Base-by-base conservation (phyloP, 2,888 invertebrate genomes). In the Tineola bisselliella region DNA sequence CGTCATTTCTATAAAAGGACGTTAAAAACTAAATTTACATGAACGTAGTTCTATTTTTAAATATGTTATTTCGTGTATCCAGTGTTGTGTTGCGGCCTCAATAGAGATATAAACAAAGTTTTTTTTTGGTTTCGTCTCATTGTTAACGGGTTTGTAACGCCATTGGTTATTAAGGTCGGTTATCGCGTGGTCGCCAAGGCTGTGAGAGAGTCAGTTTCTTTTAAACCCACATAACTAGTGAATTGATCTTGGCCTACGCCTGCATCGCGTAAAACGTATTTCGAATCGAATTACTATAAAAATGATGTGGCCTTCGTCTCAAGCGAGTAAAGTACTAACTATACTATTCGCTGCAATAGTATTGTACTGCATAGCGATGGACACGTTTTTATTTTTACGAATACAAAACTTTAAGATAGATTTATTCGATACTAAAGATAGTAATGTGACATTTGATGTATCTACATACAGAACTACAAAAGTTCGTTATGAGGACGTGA, bases 241-340 rank as follows among this genome's bases (percentile, higher is more conserved):
- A 38, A 3, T 38, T 10, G 38, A 38, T 38, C 38, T 38, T 38
- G 38, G 11, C 38, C 38, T 38, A 38, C 38, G 38, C n/a, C 38
- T 38, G 38, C n/a, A 38, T 25, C 38, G 38, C 10, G 38, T 38
- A 38, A 38, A 3, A 38, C 38, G 38, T 12, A 13, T 12, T 8
- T 10, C 15, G 8, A 5, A 8, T 56, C 11, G 19, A 18, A 19
- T 52, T 18, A 57, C 30, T 60, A 61, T 62, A 69, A 81, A 73
- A 68, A 92, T 92, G 92, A 89, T 92, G 83, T 92, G 92, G 72
- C 92, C 92, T 62, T 89, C 92, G 62, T 92, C 92, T 8, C 91
- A 91, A 81, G 89, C 92, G 52, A 92, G 92, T 77, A 92, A 92
- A 84, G 75, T 92, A 59, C 82, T 93, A 60, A 82, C 92, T 59